Evolutionary conservation across 2,888 invertebrate genomes (phyloP), one percentile per base, ranked within the genome.

Genomic region (Altica lythri): DNA sequence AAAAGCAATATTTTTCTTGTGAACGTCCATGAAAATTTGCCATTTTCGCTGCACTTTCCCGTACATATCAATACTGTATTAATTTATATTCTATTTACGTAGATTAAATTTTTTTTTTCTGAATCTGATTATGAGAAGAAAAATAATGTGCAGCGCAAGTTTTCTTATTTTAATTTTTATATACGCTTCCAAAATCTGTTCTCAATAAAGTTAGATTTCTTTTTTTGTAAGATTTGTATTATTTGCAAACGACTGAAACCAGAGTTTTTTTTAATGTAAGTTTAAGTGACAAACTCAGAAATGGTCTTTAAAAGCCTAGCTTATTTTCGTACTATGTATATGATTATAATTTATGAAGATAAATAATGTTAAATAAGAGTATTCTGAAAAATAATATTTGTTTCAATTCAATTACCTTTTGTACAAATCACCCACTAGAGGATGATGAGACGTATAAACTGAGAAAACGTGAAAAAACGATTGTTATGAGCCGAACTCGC

Each of bases 311-410:
- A n/a, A 51, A 55, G 50, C 50, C 50, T 51, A 55, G 55, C 55
- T 46, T 51, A 51, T 30, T 42, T 42, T 51, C 46, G 42, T 37
- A 55, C 50, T 55, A 45, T 55, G 51, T 51, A 55, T 51, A 55
- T 55, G 42, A 55, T 43, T 55, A 55, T 55, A 51, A 55, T 55
- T 55, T 55, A 55, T 47, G 43, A 47, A 35, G 35, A 55, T n/a
- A 45, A 47, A 51, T 43, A 49, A 55, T 49, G 49, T 55, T 55
- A 50, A 45, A 46, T 51, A 47, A 43, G 53, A 53, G 43, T 40
- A 48, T 30, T 12, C 29, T 16, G 6, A 13, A 27, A 29, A 18
- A 44, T 4, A 30, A 44, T 5, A 1, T 8, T 4, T 13, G 13
- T 5, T 30, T 44, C 29, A 2, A 30, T 44, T 30, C 29, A n/a